Base-by-base conservation (phyloP, 2,888 invertebrate genomes). In the Coleophora deauratella region DNA sequence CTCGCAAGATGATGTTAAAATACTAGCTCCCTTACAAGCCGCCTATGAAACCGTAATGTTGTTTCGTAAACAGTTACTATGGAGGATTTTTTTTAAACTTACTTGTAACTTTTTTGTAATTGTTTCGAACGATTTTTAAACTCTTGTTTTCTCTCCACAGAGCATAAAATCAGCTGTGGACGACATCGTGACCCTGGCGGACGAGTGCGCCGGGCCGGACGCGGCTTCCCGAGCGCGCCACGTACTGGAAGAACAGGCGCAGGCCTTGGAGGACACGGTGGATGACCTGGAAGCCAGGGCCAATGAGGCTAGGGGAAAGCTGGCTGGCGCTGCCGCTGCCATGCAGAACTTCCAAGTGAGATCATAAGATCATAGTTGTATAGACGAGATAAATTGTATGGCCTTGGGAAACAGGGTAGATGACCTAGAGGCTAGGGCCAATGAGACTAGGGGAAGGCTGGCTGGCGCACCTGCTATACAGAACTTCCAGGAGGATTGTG, bases 401-500 rank as follows among this genome's bases (percentile, higher is more conserved):
- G n/a, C n/a, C n/a, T n/a, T 97, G 27, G 90, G 89, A 1, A 95
- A 95, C 58, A 87, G 93, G 27, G 91, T 93, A 50, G 89, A 91
- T 21, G 93, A 94, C 49, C 78, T 97, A 39, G 91, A 93, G 57
- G 88, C 90, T 0, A 89, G 92, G 51, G 88, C 97, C 2, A 91
- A 91, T 41, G 94, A 95, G 54, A 90, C 95, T 3, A 91, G 92
- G 56, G 91, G 91, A 37, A 90, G 92, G 51, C 72, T 96, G 39
- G 94, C 95, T 50, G 94, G 94, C 0, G 96, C 96, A 0, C 94
- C 93, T 0, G 95, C 95, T 0, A 91, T 95, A 37, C 90, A 94
- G 0, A 93, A 94, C 58, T 96, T 96, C 80, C 94, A 95, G 77
- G 91, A 9, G n/a, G 28, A 9, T 28, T 9, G 9, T 28, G 7